Evolutionary conservation across 2,113 vertebrate species (phyloP).

Genomic region (Collichthys lucidus): DNA sequence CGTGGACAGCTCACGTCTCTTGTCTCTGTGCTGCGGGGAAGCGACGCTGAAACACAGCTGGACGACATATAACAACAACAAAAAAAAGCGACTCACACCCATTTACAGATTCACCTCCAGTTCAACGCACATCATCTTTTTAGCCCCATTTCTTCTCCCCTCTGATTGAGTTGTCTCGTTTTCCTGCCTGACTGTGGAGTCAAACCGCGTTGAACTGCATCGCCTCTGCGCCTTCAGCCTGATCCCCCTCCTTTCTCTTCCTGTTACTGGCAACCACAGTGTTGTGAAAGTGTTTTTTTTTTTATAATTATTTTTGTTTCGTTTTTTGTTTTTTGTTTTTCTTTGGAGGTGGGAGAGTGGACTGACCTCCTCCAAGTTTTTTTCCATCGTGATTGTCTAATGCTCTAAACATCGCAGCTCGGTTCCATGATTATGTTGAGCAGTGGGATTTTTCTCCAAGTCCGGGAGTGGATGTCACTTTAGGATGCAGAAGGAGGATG

Average conservation of each 20-base stretch:
- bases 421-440: conserved; percentile 16
- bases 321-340: conserved; percentile 19
- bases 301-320: neutral
- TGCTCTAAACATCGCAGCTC: neutral
- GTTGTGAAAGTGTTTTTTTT: conserved; percentile 51
- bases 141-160: neutral
- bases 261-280: conserved; percentile 45
- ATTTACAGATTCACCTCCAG: conserved; percentile 10
- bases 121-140: neutral
- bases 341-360: conserved; percentile 8
- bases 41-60: conserved; percentile 35
- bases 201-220: conserved; percentile 64
- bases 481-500: conserved; percentile 66
- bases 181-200: conserved; percentile 55
- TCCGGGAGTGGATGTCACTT: conserved; percentile 56
- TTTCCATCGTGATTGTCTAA: neutral
- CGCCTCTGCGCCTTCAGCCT: conserved; percentile 64
- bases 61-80: neutral
- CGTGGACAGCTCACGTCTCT: conserved; percentile 79
- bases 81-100: neutral
- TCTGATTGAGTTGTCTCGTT: conserved; percentile 42
- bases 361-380: conserved; percentile 54
- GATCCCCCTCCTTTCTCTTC: conserved; percentile 38
- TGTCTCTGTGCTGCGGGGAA: conserved; percentile 66
- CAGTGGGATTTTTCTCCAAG: conserved; percentile 31